Evolutionary conservation across 2,888 invertebrate species (phyloP).

Genomic region (Noctuana brunneofusca): DNA sequence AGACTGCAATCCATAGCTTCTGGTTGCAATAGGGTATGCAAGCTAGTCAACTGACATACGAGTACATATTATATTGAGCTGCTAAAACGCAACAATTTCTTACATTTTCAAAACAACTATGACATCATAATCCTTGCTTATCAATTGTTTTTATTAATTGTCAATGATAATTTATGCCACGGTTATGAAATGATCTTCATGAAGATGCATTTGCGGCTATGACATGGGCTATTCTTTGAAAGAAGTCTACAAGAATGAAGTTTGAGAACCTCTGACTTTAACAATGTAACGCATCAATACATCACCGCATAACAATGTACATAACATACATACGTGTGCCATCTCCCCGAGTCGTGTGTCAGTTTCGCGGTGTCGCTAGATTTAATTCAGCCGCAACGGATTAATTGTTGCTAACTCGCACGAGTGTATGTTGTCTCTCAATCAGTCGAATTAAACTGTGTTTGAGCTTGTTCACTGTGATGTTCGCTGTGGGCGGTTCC

Average conservation of each 20-base stretch:
- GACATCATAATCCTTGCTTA: too few relatives aligned
- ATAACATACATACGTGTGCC: background rate
- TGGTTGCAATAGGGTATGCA: too few relatives aligned
- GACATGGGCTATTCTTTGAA: too few relatives aligned
- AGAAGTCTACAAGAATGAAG: background rate
- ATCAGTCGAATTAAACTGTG: conserved; percentile 24
- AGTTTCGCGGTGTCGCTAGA: conserved; percentile 33
- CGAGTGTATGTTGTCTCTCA: conserved; percentile 22
- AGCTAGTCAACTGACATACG: too few relatives aligned
- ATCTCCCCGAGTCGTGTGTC: conserved; percentile 4
- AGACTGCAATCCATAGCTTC: too few relatives aligned
- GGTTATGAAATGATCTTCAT: too few relatives aligned
- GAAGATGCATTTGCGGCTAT: too few relatives aligned
- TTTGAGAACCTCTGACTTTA: background rate
- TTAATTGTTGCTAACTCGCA: conserved; percentile 22
- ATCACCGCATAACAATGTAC: background rate
- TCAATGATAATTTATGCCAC: too few relatives aligned
- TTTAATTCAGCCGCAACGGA: conserved; percentile 25
- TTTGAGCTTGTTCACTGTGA: conserved; percentile 2
- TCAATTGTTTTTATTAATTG: too few relatives aligned
- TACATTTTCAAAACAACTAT: too few relatives aligned
- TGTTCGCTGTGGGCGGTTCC: background rate
- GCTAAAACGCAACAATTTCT: too few relatives aligned
- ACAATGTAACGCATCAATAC: background rate
- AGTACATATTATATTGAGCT: too few relatives aligned